A percentile compares a stretch with the other conserved stretches of the same genome.
Conservation (phyloP, 1,140 invertebrate species). For the Luehdorfia chinensis region DNA sequence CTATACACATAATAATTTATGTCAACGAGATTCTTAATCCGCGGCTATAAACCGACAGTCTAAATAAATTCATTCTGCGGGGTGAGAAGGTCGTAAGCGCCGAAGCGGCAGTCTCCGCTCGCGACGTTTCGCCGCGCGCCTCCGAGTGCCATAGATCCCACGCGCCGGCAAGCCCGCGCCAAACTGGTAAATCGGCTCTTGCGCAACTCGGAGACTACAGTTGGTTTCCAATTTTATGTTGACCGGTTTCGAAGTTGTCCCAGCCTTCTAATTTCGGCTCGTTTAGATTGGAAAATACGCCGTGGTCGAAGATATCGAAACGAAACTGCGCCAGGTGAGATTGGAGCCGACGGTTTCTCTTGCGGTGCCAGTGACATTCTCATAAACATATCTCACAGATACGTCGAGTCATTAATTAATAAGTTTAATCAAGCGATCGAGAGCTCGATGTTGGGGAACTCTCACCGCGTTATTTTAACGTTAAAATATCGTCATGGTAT, state of each 20-base stretch:
- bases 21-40: constrained; percentile 65
- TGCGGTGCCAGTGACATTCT: constrained; percentile 23
- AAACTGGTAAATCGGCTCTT: constrained; percentile 66
- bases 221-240: constrained; percentile 77
- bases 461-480: constrained; percentile 25
- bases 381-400: constrained; percentile 35
- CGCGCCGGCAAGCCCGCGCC: constrained; percentile 53
- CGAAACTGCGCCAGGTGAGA: constrained; percentile 38
- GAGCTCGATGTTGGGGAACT: constrained; percentile 18
- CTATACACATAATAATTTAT: constrained; percentile 55
- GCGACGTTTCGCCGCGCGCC: constrained; percentile 20
- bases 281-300: constrained; percentile 72
- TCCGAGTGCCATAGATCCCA: constrained; percentile 52
- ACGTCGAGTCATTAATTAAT: constrained; percentile 36
- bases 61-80: constrained; percentile 41
- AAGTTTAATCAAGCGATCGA: constrained; percentile 25
- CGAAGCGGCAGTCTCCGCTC: not conserved
- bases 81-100: constrained; percentile 34
- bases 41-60: constrained; percentile 57
- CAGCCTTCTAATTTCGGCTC: constrained; percentile 74
- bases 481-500: constrained; percentile 15
- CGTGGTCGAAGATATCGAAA: constrained; percentile 38
- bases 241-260: constrained; percentile 73
- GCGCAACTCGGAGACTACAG: constrained; percentile 68
- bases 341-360: constrained; percentile 39